Evolutionary conservation across 2,797 vertebrate species (phyloP).

Genomic region (Clamator glandarius): DNA sequence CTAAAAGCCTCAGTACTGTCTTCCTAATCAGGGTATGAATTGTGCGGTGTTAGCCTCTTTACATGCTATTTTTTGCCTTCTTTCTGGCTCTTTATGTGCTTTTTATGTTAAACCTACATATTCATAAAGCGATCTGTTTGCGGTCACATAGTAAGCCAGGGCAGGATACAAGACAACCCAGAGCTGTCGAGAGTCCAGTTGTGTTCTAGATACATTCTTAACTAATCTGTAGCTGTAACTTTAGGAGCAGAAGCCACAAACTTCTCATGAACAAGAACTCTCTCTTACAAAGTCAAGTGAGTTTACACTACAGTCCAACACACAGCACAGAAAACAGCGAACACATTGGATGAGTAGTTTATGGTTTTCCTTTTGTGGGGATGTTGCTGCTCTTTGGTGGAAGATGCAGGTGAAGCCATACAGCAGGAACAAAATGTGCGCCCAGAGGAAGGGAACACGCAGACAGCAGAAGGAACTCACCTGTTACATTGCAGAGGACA

Average conservation of each 20-base stretch:
- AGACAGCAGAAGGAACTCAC: background rate
- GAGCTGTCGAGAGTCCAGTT: background rate
- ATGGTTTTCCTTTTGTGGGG: background rate
- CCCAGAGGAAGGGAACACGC: background rate
- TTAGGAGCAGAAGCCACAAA: background rate
- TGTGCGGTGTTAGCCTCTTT: background rate
- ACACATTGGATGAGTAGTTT: background rate
- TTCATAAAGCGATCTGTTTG: background rate
- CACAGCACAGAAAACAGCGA: background rate
- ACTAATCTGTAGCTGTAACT: background rate
- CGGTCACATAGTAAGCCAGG: constrained; percentile 15
- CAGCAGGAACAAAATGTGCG: background rate
- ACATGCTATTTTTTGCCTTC: background rate
- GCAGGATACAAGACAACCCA: background rate
- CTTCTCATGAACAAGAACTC: background rate
- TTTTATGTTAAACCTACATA: background rate
- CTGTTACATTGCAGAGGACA: background rate
- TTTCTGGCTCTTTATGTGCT: background rate
- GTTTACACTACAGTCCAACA: background rate
- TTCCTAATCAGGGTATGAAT: background rate
- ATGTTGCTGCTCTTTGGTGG: background rate
- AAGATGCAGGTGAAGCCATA: background rate
- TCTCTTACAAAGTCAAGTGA: background rate
- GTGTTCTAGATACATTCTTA: background rate
- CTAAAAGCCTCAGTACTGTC: background rate